Evolutionary conservation across 2,888 invertebrate genomes (phyloP), one percentile per base, ranked within the genome.

Genomic region (Baronia brevicornis): DNA sequence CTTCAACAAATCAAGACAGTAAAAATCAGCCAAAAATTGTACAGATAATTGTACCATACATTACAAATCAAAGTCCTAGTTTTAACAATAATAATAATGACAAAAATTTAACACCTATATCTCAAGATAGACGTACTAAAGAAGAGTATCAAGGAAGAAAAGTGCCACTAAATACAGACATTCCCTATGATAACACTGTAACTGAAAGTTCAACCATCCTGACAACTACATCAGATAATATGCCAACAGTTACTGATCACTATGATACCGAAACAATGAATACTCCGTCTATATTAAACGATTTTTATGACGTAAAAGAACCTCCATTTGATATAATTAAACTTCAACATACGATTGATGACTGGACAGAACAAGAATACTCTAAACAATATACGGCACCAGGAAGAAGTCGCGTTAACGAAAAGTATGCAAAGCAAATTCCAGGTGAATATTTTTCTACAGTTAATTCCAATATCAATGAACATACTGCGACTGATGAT

Each of bases 31-130:
- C 87, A 3, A 89, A 90, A 60, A 85, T 90, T 61, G 87, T 91
- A 4, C 94, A 94, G 73, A 91, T 94, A 31, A 91, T 94, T 32
- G 90, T 94, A 37, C 94, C 94, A 0, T 94, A 94, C 49, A 91
- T 90, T 2, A 89, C 88, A 11, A 19, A 36, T 23, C 22, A 36
- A 20, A 13, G 10, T 10, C 23, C 27, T 9, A 28, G 4, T 19
- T 57, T 49, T 9, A 57, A 68, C 23, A 22, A 87, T 86, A 44
- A 50, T 10, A 36, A 37, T 19, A 30, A 13, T 22, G 33, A 42
- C 5, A 45, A 58, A 28, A 55, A 49, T 29, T 44, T 46, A 31
- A 48, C 58, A 11, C 52, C 48, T 32, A 79, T 84, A 28, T 85
- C 87, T 5, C 59, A 75, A 32, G 61, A 68, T 21, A 70, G 62